A percentile compares a stretch with the other conserved stretches of the same genome.
Conservation (phyloP, 2,113 vertebrate genomes). For the Leucopternis melanops region DNA sequence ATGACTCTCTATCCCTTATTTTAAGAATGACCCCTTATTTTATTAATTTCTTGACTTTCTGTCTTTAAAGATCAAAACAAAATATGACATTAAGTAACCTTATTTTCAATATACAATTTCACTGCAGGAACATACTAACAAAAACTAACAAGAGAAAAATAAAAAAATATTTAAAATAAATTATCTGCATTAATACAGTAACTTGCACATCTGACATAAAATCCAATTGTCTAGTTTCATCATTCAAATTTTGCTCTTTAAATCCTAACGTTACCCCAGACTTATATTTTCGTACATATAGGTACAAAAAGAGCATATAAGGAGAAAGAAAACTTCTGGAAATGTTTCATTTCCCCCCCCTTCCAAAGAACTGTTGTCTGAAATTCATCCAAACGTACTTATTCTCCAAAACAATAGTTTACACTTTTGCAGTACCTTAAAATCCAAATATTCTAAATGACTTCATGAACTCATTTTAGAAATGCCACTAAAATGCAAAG, state of each 20-base stretch:
- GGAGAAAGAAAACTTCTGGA: neutral
- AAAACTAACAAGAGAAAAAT: neutral
- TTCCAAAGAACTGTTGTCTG: neutral
- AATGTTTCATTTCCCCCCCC: neutral
- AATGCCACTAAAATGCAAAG: neutral
- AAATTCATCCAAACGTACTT: neutral
- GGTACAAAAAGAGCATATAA: neutral
- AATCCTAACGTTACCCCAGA: neutral
- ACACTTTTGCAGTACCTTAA: neutral
- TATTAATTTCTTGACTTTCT: neutral
- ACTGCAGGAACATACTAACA: neutral
- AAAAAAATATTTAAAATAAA: neutral
- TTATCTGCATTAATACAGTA: neutral
- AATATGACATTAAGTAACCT: neutral
- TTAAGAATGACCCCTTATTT: neutral
- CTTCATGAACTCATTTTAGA: neutral
- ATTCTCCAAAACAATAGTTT: neutral
- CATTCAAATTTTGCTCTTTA: neutral
- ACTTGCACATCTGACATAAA: neutral
- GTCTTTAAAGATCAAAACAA: neutral
- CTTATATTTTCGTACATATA: neutral
- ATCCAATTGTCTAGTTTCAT: neutral
- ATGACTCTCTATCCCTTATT: neutral
- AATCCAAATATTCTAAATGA: neutral
- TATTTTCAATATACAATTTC: neutral